Base-by-base conservation (phyloP, 2,797 vertebrate genomes). In the Hirundo rustica region DNA sequence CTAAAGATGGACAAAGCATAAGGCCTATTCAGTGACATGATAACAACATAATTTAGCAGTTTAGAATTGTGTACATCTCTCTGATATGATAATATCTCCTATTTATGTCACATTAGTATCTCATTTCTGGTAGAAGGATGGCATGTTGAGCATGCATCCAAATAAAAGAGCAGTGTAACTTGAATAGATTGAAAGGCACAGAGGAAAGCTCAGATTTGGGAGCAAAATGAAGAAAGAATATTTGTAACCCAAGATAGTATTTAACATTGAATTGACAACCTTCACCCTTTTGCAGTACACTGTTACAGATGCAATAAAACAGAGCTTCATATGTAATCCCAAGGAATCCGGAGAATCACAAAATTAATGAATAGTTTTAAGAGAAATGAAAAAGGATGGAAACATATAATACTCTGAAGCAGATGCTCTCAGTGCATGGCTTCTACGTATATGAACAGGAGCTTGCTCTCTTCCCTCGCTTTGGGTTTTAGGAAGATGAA, bases 311-410 rank as follows among this genome's bases (percentile, higher is more conserved):
- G 82, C 81, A 96, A 91, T 96, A 97, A 96, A 94, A 86, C 58
- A 86, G 89, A 92, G 85, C 29, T 94, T 93, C 70, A 45, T 44
- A 66, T 0, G 1, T 88, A 92, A 96, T 84, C 76, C 60, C 53
- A 73, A 66, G 44, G 45, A 96, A 94, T 89, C 48, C 62, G 21
- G 40, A 95, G 91, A 89, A 78, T 91, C 66, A 79, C 38, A 91
- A 96, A 94, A 92, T 86, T 96, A 96, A 94, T 94, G 55, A 95
- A 93, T 85, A 96, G 81, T 94, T 93, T 94, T 87, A 92, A 89
- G 48, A 92, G 30, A 95, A 96, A 92, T 91, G 64, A 71, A 91
- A 95, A 96, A 93, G 30, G 19, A 77, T 38, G 62, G 77, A 87
- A 80, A 71, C 47, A 48, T 66, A 8, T 84, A 94, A 92, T 81